Evolutionary conservation across 1,140 invertebrate species (phyloP), one percentile per base, ranked within the genome.

Genomic region (Calephelis nemesis): DNA sequence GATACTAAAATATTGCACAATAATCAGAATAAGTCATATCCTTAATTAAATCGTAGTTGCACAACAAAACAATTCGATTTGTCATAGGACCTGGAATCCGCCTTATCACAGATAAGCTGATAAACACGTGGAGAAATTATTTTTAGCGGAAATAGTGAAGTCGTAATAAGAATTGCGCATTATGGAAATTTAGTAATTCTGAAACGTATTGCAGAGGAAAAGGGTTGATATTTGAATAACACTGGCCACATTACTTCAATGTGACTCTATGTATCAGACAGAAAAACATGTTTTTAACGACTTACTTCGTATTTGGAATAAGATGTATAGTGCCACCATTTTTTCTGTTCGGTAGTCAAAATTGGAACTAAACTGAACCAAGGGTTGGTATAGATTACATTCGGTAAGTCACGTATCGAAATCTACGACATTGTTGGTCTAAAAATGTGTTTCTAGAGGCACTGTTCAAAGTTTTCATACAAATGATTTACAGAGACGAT

Each of bases 111-210:
- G 50, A 54, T 54, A 54, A 54, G 15, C 50, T 10, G 50, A 54
- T 54, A 54, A 54, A 60, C 65, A 67, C 65, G 65, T 67, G 65
- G 13, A 42, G 52, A 47, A 47, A 19, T 58, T 67, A 67, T 67
- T 54, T 67, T 67, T 67, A 67, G 65, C 39, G 10, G 12, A 58
- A 67, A 45, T 67, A 42, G 65, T 30, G 19, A 7, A 9, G 65
- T 60, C 65, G 65, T 40, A 60, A 11, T 67, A 11, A 13, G 40
- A 47, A 67, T 58, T 60, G 65, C 65, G 52, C 52, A 67, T 40
- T 60, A 58, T 58, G 4, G 1, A 9, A 30, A 11, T 58, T 39
- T 11, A 5, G 42, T 54, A 12, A 60, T n/a, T 19, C 10, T 45
- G 45, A 62, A 60, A n/a, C 52, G n/a, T 65, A 60, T 39, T 42